These are phyloP conservation scores for Acronicta aceris DNA, from an alignment of 2,888 invertebrate species.

Conservation along the genomic window DNA sequence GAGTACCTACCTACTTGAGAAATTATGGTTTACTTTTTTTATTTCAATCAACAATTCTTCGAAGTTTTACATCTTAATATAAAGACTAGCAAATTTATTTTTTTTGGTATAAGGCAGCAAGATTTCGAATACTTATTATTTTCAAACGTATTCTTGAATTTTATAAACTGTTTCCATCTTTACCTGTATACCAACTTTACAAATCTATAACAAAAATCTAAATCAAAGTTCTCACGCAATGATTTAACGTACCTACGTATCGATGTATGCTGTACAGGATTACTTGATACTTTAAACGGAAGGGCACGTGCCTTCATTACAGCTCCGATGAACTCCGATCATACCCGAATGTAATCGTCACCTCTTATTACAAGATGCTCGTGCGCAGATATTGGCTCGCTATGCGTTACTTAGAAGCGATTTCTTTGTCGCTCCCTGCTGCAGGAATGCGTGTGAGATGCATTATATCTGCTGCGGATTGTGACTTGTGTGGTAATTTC, in stretches of 20 bases:
- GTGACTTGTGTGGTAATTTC: conserved; percentile 55
- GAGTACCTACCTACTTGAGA: no score
- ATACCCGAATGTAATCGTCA: conserved; percentile 55
- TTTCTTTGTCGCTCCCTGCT: conserved; percentile 52
- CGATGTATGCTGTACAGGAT: not conserved
- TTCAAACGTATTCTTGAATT: no score
- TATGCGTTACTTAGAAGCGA: conserved; percentile 47
- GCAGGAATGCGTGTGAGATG: conserved; percentile 59
- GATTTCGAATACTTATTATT: no score
- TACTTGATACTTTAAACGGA: conserved; percentile 13
- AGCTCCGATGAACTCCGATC: conserved; percentile 39
- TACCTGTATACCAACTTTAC: no score
- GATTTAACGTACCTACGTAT: conserved; percentile 2
- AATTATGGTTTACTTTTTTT: no score
- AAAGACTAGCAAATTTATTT: no score
- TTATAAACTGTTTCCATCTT: no score
- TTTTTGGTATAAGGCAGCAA: no score
- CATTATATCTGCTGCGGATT: conserved; percentile 55
- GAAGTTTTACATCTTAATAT: no score
- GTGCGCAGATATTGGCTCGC: conserved; percentile 41
- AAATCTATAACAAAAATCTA: no score
- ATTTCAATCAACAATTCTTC: no score
- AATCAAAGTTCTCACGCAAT: no score
- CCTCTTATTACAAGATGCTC: conserved; percentile 54
- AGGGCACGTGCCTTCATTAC: conserved; percentile 42